phyloP scores from a whole-genome alignment of 2,113 vertebrate genomes.

The Hylia prasina region DNA sequence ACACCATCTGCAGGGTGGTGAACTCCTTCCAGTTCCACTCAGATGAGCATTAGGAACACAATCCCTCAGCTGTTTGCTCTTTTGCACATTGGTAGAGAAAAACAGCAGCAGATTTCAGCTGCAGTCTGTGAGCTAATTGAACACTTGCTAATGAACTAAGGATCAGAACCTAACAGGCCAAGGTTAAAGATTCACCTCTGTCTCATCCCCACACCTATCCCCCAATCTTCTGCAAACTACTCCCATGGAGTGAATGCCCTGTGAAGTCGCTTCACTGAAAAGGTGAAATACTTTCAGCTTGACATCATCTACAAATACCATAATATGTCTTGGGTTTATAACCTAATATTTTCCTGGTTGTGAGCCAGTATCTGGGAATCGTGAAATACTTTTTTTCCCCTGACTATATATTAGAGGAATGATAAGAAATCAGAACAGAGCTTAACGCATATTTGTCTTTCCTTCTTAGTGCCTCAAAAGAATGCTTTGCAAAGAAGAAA shows the following conservation, averaged over 20 bases:
- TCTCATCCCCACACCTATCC: background rate
- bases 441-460: conserved; percentile 30
- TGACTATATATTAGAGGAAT: conserved; percentile 63
- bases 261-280: conserved; percentile 70
- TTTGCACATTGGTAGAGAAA: background rate
- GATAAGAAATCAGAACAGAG: conserved; percentile 23
- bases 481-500: conserved; percentile 36
- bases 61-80: conserved; percentile 19
- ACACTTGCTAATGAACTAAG: background rate
- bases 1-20: background rate
- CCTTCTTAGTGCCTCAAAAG: conserved; percentile 41
- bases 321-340: conserved; percentile 76
- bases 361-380: conserved; percentile 68
- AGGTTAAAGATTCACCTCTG: conserved; percentile 17
- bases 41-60: conserved; percentile 29
- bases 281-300: conserved; percentile 73
- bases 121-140: background rate
- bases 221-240: background rate
- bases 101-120: background rate
- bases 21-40: conserved; percentile 44
- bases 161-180: background rate
- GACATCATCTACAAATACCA: conserved; percentile 76
- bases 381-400: conserved; percentile 63
- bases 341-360: conserved; percentile 71
- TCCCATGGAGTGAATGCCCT: conserved; percentile 38